Base-by-base conservation (phyloP, 2,888 invertebrate genomes). In the Nephrocerus scutellatus region DNA sequence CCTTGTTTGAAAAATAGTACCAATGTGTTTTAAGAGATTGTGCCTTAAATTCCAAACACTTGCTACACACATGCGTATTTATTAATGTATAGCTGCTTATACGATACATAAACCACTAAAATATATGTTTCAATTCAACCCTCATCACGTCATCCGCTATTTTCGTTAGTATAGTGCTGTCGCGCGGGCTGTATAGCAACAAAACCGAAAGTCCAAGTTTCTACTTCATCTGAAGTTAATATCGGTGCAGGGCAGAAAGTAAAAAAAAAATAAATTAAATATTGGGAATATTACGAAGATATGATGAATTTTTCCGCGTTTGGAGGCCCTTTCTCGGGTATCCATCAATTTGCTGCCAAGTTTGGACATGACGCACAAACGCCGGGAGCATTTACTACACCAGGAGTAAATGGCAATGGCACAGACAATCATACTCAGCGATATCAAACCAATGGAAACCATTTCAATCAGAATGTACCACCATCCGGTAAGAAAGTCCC, bases 291-390 rank as follows among this genome's bases (percentile, higher is more conserved):
- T n/a, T n/a, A n/a, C n/a, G n/a, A 15, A 37, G 44, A 50, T 52
- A 67, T 66, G 63, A 68, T 68, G 68, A 68, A 68, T 63, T 68
- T 68, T 57, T 67, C 68, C 42, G 68, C 68, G 40, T 68, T 68
- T 46, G 68, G 67, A 51, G 68, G 67, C 47, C 67, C 67, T 30
- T 68, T 68, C 52, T 66, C 67, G 48, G 68, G 68, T 47, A 68
- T 68, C 46, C 68, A 68, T 56, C 68, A 68, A 50, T 68, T 68
- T 60, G 68, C 68, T 44, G 67, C 67, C 44, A 68, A 68, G 60
- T 68, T 68, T 55, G 58, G 60, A 21, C 63, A 63, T 50, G 68
- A 68, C 50, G 49, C 59, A 40, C 66, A 68, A 54, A 59, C 63
- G 46, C 59, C 63, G 48, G 68, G 68, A 37, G 64, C 67, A 37